Conservation (phyloP, 2,113 vertebrate species). For the Cyphotilapia sp. region DNA sequence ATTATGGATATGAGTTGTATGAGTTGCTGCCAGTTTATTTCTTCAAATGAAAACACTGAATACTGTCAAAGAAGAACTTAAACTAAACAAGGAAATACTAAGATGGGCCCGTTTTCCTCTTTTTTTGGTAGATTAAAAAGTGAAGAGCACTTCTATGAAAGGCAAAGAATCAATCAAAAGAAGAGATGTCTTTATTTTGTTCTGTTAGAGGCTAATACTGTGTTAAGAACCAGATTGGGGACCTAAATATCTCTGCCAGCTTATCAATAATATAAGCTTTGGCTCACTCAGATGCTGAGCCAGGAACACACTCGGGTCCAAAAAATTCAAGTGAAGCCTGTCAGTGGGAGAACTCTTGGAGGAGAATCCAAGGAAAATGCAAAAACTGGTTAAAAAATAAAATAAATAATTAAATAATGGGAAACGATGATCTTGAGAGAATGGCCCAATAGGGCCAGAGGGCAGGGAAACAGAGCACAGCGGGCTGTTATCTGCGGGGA, state of each 20-base stretch:
- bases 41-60: not conserved
- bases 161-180: not conserved
- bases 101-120: not conserved
- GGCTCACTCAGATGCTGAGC: not conserved
- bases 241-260: constrained; percentile 24
- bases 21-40: not conserved
- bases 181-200: not conserved
- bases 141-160: not conserved
- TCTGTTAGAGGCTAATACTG: not conserved
- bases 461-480: not conserved
- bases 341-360: not conserved
- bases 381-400: not conserved
- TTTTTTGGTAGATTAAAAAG: not conserved
- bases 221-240: constrained; percentile 21
- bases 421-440: not conserved
- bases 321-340: not conserved
- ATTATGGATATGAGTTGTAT: not conserved
- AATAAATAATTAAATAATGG: not conserved
- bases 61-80: not conserved
- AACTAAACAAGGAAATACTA: not conserved
- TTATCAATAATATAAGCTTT: constrained; percentile 39
- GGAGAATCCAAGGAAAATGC: not conserved
- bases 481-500: not conserved
- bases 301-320: not conserved
- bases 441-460: not conserved